Evolutionary conservation across 1,140 invertebrate genomes (phyloP), one percentile per base, ranked within the genome.

Genomic region (Neodiprion pinetum): DNA sequence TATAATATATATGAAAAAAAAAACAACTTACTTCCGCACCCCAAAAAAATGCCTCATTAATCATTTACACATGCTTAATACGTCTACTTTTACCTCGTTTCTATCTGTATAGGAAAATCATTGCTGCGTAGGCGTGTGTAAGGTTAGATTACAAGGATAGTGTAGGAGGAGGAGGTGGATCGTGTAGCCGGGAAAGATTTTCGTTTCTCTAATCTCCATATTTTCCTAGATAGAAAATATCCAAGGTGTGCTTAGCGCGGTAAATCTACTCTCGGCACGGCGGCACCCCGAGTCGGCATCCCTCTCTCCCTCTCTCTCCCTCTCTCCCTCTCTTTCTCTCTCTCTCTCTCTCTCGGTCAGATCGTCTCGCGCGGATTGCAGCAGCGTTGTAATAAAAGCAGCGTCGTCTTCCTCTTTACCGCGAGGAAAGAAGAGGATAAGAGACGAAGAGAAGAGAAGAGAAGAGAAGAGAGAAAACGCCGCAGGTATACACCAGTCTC

Each of bases 381-480:
- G n/a, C 53, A 14, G 11, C 53, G 9, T 21, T 21, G 28, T 5
- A 40, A 5, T 5, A 40, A 5, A 2, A 40, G 28, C 28, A 40
- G 28, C 28, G 28, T 40, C 28, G 28, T 40, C 28, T 40, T 40
- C 28, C 2, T 40, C 28, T 40, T 40, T 40, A 5, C 28, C 28
- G 28, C 66, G 47, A 17, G 14, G 61, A 53, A n/a, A 47, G 47
- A 66, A 21, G n/a, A 12, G 28, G 68, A 48, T 14, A 28, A n/a
- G 7, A 21, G 11, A 23, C 12, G 11, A 50, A n/a, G 70, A 75
- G 65, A 47, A 71, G 72, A 71, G 61, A 40, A 70, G 72, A 76
- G 77, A 74, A 74, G 71, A 48, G 72, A 75, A 74, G 28, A 71
- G 74, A 75, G 71, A 76, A 71, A 40, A 40, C 28, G 1, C 28